Evolutionary conservation across 2,888 invertebrate species (phyloP).

Genomic region (Eledone cirrhosa): DNA sequence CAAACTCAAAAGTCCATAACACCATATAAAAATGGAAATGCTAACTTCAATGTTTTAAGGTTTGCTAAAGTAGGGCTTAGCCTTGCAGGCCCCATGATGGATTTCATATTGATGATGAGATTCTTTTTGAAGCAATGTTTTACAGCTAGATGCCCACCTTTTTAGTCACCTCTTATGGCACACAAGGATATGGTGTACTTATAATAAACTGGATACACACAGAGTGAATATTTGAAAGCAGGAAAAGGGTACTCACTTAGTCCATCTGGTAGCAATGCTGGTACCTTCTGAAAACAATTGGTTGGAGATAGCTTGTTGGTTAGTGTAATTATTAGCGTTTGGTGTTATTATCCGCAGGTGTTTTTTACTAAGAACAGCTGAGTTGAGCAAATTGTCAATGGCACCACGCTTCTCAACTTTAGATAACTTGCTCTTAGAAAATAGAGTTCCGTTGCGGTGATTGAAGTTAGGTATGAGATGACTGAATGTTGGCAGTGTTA

Average conservation of each 20-base stretch:
- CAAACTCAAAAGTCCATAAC: too few relatives aligned
- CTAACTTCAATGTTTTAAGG: too few relatives aligned
- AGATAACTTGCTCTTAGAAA: slow-evolving; percentile 10
- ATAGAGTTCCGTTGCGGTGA: slow-evolving; percentile 7
- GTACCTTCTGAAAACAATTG: background rate
- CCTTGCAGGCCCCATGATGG: too few relatives aligned
- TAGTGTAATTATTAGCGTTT: background rate
- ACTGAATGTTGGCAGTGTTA: background rate
- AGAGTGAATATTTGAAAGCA: too few relatives aligned
- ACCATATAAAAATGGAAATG: too few relatives aligned
- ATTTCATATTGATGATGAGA: too few relatives aligned
- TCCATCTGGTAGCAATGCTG: background rate
- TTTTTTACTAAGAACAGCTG: slow-evolving; percentile 2
- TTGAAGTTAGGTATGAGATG: background rate
- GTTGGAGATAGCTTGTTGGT: background rate
- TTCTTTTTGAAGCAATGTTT: too few relatives aligned
- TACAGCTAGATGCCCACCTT: too few relatives aligned
- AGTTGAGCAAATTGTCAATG: background rate
- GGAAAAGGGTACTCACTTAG: background rate
- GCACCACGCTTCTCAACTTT: background rate
- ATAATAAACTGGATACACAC: too few relatives aligned
- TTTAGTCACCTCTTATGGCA: too few relatives aligned
- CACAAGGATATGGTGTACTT: too few relatives aligned
- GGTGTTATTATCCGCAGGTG: background rate
- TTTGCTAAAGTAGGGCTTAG: too few relatives aligned